These are phyloP conservation scores for Sciaenops ocellatus DNA, from an alignment of 2,797 vertebrate genomes.

Conservation along the genomic window DNA sequence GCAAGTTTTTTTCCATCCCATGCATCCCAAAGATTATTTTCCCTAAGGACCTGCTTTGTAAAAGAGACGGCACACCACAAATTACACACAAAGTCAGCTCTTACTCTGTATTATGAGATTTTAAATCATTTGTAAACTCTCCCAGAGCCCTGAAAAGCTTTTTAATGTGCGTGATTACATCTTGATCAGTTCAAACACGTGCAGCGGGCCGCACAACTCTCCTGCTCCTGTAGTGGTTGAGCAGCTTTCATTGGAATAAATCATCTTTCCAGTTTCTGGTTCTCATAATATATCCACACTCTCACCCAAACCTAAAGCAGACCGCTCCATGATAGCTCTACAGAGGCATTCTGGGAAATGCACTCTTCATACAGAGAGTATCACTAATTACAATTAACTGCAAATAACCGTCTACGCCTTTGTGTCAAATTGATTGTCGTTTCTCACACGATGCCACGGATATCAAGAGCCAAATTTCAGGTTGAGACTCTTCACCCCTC, in stretches of 20 bases:
- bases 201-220: too few species aligned
- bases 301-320: background rate
- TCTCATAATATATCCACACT: background rate
- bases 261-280: background rate
- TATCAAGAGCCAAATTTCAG: conserved; percentile 32
- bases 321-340: background rate
- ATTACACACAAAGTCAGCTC: too few species aligned
- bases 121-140: too few species aligned
- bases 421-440: conserved; percentile 37
- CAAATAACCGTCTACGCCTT: background rate
- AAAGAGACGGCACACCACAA: too few species aligned
- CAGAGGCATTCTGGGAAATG: conserved; percentile 6
- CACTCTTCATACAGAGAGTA: background rate
- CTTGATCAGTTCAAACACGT: too few species aligned
- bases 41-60: too few species aligned
- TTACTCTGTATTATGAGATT: too few species aligned
- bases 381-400: conserved; percentile 43
- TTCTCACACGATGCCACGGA: conserved; percentile 20
- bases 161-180: too few species aligned
- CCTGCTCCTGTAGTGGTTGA: background rate
- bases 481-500: conserved; percentile 12
- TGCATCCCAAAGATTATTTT: too few species aligned
- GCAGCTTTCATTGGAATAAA: background rate
- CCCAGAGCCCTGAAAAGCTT: too few species aligned
- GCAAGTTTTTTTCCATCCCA: too few species aligned